Conservation (phyloP, 2,888 invertebrate genomes). For the Leptodirus hochenwartii region DNA sequence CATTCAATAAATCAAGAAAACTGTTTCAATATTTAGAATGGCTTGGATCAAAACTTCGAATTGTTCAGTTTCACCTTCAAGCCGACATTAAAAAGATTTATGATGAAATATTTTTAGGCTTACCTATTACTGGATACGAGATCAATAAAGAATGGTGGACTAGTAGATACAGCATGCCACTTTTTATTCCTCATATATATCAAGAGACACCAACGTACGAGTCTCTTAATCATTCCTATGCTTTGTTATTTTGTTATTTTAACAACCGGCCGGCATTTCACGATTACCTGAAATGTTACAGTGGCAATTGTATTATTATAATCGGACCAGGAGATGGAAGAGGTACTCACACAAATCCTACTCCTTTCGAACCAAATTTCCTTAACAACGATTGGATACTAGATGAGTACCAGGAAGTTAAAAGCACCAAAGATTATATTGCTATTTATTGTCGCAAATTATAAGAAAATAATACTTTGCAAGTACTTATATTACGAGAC, state of each 20-base stretch:
- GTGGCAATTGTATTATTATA: constrained; percentile 48
- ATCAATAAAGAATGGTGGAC: constrained; percentile 68
- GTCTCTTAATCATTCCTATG: constrained; percentile 26
- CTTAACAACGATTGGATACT: constrained; percentile 34
- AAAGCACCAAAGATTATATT: constrained; percentile 43
- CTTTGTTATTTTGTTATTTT: constrained; percentile 66
- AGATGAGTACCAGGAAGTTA: constrained; percentile 36
- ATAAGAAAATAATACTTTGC: no score
- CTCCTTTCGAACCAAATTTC: constrained; percentile 41
- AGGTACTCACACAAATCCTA: constrained; percentile 50
- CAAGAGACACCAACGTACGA: constrained; percentile 27
- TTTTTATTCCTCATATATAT: constrained; percentile 46
- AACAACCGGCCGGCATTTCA: constrained; percentile 51
- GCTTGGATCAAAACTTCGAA: no score
- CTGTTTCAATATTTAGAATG: no score
- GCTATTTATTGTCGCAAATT: no score
- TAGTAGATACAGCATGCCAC: constrained; percentile 52
- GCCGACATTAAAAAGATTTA: no score
- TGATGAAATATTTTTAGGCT: no score
- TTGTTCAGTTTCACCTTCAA: no score
- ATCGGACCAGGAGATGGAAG: constrained; percentile 49
- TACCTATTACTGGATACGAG: constrained; percentile 52
- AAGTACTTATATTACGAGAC: no score
- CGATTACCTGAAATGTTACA: constrained; percentile 43
- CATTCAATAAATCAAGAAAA: no score